Evolutionary conservation across 2,113 vertebrate genomes (phyloP), one percentile per base, ranked within the genome.

Genomic region (Patagioenas fasciata): DNA sequence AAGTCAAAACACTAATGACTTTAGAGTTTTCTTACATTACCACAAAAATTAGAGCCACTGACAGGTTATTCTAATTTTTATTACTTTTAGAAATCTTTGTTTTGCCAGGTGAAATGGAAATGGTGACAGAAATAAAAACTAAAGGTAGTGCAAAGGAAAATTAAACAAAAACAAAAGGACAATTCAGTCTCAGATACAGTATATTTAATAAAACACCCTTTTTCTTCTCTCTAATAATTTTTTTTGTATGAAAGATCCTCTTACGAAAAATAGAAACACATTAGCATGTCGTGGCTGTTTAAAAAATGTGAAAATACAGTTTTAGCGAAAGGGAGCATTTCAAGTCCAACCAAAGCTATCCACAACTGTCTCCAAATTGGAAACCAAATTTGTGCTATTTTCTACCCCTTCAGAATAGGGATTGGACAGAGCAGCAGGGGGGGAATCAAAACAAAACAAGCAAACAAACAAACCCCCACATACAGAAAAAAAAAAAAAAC

Each of bases 361-460:
- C 18, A 12, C 6, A 60, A 34, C 21, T 77, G 38, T 53, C 10
- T 75, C 9, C 23, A 71, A 48, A 32, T 4, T 9, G 29, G 18
- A 51, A 89, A 62, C 4, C 5, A 47, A n/a, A 21, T n/a, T 9
- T n/a, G 26, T 66, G n/a, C 47, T 70, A 8, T n/a, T 87, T 51
- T 19, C 19, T 56, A 53, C 25, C 4, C 14, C 17, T 57, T 9
- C 74, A n/a, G 11, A 72, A 56, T 1, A 72, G 53, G 14, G 3
- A 36, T 1, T 54, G 25, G 5, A 7, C 6, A 75, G 51, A 48
- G n/a, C n/a, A n/a, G n/a, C n/a, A n/a, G n/a, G 16, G 0, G 40
- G 16, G 0, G 8, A 60, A 40, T 40, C 40, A 40, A 34, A 1
- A 4, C 26, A 40, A 20, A 11, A 50, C 20, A 56, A 62, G 15